phyloP scores from a whole-genome alignment of 1,140 invertebrate genomes.

The Babylonia areolata region DNA sequence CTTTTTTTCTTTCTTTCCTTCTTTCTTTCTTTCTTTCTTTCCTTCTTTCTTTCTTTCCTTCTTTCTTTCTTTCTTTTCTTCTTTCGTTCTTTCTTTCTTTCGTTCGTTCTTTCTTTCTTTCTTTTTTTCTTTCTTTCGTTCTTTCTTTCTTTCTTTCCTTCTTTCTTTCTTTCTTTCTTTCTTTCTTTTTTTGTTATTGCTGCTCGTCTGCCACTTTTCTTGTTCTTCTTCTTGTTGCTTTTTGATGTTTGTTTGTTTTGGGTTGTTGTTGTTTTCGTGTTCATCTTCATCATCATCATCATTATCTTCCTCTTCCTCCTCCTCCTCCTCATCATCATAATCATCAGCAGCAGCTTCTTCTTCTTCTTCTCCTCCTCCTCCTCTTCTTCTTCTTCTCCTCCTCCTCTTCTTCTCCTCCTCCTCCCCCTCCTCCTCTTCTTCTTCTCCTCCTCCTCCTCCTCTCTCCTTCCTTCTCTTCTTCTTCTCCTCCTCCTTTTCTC shows the following conservation, averaged over 20 bases:
- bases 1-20: not conserved
- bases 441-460: too few species aligned
- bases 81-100: too few species aligned
- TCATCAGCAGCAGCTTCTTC: too few species aligned
- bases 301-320: not conserved
- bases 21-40: not conserved
- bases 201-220: too few species aligned
- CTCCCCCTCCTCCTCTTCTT: not conserved
- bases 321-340: not conserved
- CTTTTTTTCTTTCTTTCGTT: not conserved
- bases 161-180: not conserved
- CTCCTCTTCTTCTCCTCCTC: not conserved
- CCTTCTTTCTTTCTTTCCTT: not conserved
- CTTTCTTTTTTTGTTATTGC: not conserved
- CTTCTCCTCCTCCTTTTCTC: not conserved
- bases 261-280: too few species aligned
- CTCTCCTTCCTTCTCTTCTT: not conserved
- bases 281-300: too few species aligned
- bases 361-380: not conserved
- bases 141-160: not conserved
- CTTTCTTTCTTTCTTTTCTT: too few species aligned
- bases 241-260: too few species aligned
- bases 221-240: too few species aligned
- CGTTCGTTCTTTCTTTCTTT: not conserved
- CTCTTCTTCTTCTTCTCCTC: too few species aligned